Conservation (phyloP, 2,888 invertebrate species). For the Caenorhabditis uteleia region DNA sequence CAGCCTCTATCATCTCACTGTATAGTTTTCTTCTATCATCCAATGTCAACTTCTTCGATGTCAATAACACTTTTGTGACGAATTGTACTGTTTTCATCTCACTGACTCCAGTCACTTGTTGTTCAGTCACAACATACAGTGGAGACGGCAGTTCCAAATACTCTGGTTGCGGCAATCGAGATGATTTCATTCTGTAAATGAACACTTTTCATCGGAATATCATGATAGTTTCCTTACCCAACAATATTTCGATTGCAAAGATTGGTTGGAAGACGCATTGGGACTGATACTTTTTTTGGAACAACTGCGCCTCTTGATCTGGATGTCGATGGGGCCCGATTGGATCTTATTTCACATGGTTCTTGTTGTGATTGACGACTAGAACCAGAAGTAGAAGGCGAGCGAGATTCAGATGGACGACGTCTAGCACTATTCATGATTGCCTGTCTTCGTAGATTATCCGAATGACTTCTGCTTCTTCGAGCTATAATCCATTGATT, state of each 20-base stretch:
- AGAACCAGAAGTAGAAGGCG: constrained; percentile 11
- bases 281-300: too few relatives aligned
- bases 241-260: too few relatives aligned
- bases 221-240: too few relatives aligned
- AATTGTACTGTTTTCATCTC: constrained; percentile 31
- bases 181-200: too few relatives aligned
- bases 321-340: too few relatives aligned
- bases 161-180: constrained; percentile 4
- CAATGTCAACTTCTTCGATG: constrained; percentile 13
- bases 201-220: too few relatives aligned
- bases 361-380: too few relatives aligned
- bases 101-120: constrained; percentile 25
- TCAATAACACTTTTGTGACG: constrained; percentile 25
- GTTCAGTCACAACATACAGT: constrained; percentile 27
- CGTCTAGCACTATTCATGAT: constrained; percentile 18
- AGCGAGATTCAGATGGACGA: too few relatives aligned
- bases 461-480: background rate
- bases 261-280: too few relatives aligned
- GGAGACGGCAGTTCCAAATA: constrained; percentile 23
- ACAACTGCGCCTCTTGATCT: too few relatives aligned
- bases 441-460: constrained; percentile 23
- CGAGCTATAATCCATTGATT: too few relatives aligned
- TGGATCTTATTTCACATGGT: too few relatives aligned
- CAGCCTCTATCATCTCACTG: constrained; percentile 27
- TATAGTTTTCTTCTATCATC: constrained; percentile 21